Percentiles rank a stretch among this genome's conserved stretches.
phyloP scores from a whole-genome alignment of 1,140 invertebrate genomes.

The Pectinophora gossypiella region DNA sequence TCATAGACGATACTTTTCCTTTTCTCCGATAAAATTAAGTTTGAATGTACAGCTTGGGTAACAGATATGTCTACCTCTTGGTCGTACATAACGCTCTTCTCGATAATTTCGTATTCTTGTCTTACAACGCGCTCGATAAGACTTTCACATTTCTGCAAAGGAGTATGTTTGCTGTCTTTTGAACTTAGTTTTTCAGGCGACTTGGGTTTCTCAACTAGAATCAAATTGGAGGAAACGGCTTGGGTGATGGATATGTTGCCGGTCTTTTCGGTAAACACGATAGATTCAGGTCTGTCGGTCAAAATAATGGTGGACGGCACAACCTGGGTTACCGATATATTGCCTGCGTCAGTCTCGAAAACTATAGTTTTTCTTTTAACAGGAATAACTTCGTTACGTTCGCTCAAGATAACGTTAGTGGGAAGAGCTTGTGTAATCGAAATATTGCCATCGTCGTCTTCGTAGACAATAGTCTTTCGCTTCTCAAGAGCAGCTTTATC shows the following conservation, averaged over 20 bases:
- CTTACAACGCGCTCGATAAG: no score
- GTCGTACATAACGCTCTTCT: no score
- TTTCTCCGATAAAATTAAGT: slow-evolving; percentile 16
- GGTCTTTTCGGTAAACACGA: neutral
- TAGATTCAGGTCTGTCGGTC: neutral
- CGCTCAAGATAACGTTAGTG: slow-evolving; percentile 17
- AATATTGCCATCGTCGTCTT: slow-evolving; percentile 27
- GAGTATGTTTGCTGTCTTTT: no score
- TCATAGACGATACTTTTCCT: slow-evolving; percentile 15
- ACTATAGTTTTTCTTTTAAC: slow-evolving; percentile 22
- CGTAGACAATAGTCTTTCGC: slow-evolving; percentile 27
- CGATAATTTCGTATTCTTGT: no score
- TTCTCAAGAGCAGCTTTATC: neutral
- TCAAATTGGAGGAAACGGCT: neutral
- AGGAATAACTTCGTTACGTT: neutral
- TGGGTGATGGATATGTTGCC: neutral
- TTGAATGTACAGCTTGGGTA: slow-evolving; percentile 20
- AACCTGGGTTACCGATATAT: slow-evolving; percentile 5
- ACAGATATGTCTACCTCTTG: no score
- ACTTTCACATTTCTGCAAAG: no score
- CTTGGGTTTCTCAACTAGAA: neutral
- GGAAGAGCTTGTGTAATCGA: slow-evolving; percentile 39
- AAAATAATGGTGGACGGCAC: neutral
- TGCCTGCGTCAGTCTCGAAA: slow-evolving; percentile 13
- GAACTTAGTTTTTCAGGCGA: neutral